These are phyloP conservation scores for Arrhamphus sclerolepis DNA, from an alignment of 2,797 vertebrate species.

Conservation along the genomic window DNA sequence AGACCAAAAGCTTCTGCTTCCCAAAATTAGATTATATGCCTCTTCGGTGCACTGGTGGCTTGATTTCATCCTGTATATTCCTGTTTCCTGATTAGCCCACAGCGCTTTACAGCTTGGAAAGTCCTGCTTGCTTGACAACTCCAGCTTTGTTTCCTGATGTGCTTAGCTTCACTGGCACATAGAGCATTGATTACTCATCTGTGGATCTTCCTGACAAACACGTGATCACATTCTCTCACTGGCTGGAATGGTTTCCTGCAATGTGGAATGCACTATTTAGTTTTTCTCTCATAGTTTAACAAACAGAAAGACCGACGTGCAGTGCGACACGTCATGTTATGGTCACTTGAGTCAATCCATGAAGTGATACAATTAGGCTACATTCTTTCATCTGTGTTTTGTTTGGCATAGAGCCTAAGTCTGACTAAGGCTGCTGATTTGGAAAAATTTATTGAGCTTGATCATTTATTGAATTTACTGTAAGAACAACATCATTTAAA, in stretches of 20 bases:
- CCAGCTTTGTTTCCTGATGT: slow-evolving; percentile 72
- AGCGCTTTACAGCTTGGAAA: slow-evolving; percentile 63
- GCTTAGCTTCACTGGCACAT: slow-evolving; percentile 70
- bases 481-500: slow-evolving; percentile 37
- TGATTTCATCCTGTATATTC: slow-evolving; percentile 68
- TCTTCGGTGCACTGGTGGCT: slow-evolving; percentile 29
- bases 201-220: slow-evolving; percentile 82
- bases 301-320: slow-evolving; percentile 78
- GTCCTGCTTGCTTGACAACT: slow-evolving; percentile 62
- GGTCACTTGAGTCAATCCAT: slow-evolving; percentile 47
- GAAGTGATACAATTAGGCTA: slow-evolving; percentile 63
- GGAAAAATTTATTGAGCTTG: slow-evolving; percentile 42
- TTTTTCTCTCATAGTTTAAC: slow-evolving; percentile 68
- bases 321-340: slow-evolving; percentile 64
- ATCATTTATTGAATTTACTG: slow-evolving; percentile 44
- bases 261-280: slow-evolving; percentile 80
- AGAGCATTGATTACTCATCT: slow-evolving; percentile 78
- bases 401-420: slow-evolving; percentile 40
- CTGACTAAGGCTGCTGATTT: slow-evolving; percentile 39
- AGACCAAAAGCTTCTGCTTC: too few relatives aligned
- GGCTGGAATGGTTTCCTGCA: slow-evolving; percentile 65
- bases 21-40: slow-evolving; percentile 1
- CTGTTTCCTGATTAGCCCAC: slow-evolving; percentile 68
- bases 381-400: slow-evolving; percentile 49
- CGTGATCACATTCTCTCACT: slow-evolving; percentile 65